phyloP scores from a whole-genome alignment of 1,140 invertebrate genomes.

The Galendromus occidentalis region DNA sequence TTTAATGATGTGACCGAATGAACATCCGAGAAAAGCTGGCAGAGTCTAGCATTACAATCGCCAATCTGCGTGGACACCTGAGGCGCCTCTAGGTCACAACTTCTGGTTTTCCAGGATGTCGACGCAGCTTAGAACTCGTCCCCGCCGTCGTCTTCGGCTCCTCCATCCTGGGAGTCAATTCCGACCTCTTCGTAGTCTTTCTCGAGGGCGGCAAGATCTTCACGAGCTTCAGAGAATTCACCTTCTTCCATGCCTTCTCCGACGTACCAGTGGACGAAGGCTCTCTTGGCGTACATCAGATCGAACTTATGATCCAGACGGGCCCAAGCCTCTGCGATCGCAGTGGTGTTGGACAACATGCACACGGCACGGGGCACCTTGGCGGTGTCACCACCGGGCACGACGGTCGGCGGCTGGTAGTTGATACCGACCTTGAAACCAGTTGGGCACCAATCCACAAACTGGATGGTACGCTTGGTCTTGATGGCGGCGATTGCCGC shows the following conservation, averaged over 20 bases:
- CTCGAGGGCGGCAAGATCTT: constrained; percentile 60
- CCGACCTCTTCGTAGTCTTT: constrained; percentile 65
- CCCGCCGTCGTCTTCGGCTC: constrained; percentile 27
- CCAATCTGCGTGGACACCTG: no score
- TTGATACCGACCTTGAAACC: constrained; percentile 35
- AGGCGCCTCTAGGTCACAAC: no score
- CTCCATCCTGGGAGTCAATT: constrained; percentile 36
- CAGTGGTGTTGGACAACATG: constrained; percentile 63
- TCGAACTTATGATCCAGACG: constrained; percentile 47
- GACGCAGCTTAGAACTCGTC: constrained; percentile 21
- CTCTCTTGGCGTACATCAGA: constrained; percentile 50
- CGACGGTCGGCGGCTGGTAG: constrained; percentile 63
- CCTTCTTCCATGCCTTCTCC: constrained; percentile 69
- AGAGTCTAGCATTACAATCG: no score
- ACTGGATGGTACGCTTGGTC: constrained; percentile 58
- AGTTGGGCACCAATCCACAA: constrained; percentile 77
- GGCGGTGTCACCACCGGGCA: constrained; percentile 59
- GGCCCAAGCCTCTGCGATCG: constrained; percentile 47
- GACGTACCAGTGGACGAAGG: constrained; percentile 67
- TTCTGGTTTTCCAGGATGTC: not conserved
- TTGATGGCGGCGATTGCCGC: constrained; percentile 41
- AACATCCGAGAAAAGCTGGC: no score
- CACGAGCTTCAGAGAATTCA: constrained; percentile 63
- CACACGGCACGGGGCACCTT: constrained; percentile 42
- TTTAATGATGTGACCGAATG: no score